Evolutionary conservation across 1,140 invertebrate genomes (phyloP).

Genomic region (Ephestia elutella): DNA sequence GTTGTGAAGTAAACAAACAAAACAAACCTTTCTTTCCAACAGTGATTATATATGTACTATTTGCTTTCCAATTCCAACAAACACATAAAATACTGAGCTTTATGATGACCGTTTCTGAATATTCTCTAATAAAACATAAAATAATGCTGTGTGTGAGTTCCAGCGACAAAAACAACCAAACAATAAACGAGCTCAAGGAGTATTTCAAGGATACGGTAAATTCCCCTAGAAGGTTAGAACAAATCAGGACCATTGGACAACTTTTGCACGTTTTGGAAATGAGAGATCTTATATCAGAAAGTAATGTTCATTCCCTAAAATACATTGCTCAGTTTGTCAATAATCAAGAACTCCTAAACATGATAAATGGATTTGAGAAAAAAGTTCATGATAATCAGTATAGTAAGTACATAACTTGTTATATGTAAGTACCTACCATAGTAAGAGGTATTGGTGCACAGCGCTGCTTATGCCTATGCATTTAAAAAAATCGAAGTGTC

Average conservation of each 20-base stretch:
- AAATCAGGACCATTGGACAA: conserved; percentile 43
- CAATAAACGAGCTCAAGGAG: conserved; percentile 41
- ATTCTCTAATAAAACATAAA: background rate
- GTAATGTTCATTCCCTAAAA: conserved; percentile 47
- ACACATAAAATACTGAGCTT: background rate
- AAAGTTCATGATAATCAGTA: conserved; percentile 39
- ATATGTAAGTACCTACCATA: background rate
- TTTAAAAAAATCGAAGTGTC: too few species aligned
- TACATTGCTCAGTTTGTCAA: conserved; percentile 28
- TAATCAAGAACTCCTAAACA: conserved; percentile 27
- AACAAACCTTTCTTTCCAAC: too few species aligned
- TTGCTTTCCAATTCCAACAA: too few species aligned
- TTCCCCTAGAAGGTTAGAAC: conserved; percentile 50
- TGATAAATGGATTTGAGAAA: conserved; percentile 42
- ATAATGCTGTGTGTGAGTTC: background rate
- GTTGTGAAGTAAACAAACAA: too few species aligned
- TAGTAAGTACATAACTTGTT: too few species aligned
- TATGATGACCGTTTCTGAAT: background rate
- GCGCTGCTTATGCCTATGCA: too few species aligned
- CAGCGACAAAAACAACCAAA: background rate
- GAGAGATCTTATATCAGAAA: conserved; percentile 53
- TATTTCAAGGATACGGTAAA: conserved; percentile 51
- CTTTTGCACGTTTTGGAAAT: conserved; percentile 53
- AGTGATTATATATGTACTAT: too few species aligned
- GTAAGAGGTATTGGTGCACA: background rate